Evolutionary conservation across 2,113 vertebrate genomes (phyloP).

Genomic region (Oncorhynchus nerka): DNA sequence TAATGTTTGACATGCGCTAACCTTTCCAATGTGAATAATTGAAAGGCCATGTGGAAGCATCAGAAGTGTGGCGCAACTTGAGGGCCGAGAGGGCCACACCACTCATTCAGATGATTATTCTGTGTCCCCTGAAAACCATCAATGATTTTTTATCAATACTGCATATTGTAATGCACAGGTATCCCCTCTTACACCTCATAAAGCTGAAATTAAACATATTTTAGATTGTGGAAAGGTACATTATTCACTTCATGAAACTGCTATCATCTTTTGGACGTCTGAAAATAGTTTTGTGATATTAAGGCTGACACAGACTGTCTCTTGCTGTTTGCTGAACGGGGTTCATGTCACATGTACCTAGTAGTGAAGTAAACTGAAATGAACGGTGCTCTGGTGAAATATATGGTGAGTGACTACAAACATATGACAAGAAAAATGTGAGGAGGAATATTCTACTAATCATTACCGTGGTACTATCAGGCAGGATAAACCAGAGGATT

Average conservation of each 20-base stretch:
- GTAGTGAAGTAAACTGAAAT: background rate
- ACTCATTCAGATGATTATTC: background rate
- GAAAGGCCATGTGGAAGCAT: slow-evolving; percentile 13
- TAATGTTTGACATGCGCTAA: slow-evolving; percentile 34
- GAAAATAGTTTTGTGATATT: too few relatives aligned
- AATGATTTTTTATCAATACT: background rate
- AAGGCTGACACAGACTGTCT: background rate
- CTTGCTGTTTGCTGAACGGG: background rate
- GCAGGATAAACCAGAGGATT: background rate
- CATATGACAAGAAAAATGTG: too few relatives aligned
- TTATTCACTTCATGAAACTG: too few relatives aligned
- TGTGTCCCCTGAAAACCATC: background rate
- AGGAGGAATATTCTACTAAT: too few relatives aligned
- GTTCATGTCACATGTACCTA: too few relatives aligned
- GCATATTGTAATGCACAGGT: background rate
- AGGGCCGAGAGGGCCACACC: background rate
- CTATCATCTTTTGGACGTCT: too few relatives aligned
- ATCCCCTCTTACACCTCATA: too few relatives aligned
- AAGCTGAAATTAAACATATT: background rate
- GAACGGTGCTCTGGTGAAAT: background rate
- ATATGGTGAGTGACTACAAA: background rate
- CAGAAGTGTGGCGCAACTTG: background rate
- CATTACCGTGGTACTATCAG: background rate
- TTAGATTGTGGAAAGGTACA: background rate
- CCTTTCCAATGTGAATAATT: slow-evolving; percentile 28